Evolutionary conservation across 2,888 invertebrate genomes (phyloP).

Genomic region (Caenorhabditis sp.): DNA sequence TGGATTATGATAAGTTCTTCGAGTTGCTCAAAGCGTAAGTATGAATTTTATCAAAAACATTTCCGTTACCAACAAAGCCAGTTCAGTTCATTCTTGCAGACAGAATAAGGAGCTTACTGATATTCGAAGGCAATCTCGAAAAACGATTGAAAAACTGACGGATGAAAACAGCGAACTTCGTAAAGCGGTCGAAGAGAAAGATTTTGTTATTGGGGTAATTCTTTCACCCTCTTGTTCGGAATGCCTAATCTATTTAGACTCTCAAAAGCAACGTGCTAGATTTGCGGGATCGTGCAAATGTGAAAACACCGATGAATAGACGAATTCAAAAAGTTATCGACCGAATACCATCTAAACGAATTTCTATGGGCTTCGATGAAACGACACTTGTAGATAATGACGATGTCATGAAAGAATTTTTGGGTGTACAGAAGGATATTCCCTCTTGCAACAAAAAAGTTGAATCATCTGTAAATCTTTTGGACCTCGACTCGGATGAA

Average conservation of each 20-base stretch:
- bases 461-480: background rate
- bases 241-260: background rate
- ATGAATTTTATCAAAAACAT: too few species aligned
- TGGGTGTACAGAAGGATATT: too few species aligned
- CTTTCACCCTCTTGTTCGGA: background rate
- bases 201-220: background rate
- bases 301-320: slow-evolving; percentile 44
- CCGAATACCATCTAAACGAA: slow-evolving; percentile 37
- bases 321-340: slow-evolving; percentile 36
- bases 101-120: slow-evolving; percentile 45
- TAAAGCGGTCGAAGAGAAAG: slow-evolving; percentile 9
- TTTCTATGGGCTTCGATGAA: slow-evolving; percentile 61
- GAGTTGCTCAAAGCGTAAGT: slow-evolving; percentile 40
- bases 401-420: slow-evolving; percentile 5
- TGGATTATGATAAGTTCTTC: slow-evolving; percentile 53
- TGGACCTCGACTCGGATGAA: slow-evolving; percentile 25
- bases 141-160: slow-evolving; percentile 27
- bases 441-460: too few species aligned
- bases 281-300: slow-evolving; percentile 39
- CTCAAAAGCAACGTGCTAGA: slow-evolving; percentile 23
- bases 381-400: too few species aligned
- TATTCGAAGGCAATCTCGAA: slow-evolving; percentile 16
- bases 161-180: slow-evolving; percentile 3
- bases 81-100: slow-evolving; percentile 20
- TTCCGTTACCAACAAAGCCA: too few species aligned